Evolutionary conservation across 2,797 vertebrate species (phyloP).

Genomic region (Smutsia gigantea): DNA sequence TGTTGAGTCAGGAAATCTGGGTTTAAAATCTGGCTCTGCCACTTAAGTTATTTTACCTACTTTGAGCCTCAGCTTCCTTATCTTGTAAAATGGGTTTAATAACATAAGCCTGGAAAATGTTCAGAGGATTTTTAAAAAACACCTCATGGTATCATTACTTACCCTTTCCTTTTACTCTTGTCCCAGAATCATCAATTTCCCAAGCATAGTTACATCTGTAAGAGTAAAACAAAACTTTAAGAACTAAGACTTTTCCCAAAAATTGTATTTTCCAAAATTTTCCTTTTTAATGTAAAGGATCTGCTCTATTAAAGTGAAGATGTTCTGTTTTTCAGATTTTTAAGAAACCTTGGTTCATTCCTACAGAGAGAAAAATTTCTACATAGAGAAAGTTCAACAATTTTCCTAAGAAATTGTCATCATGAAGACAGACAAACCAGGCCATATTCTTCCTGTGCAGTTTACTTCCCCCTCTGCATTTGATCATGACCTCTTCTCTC

Average conservation of each 20-base stretch:
- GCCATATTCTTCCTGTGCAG: background rate
- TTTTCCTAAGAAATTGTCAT: conserved; percentile 53
- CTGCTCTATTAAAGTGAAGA: conserved; percentile 51
- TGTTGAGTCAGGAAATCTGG: conserved; percentile 34
- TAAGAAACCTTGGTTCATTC: background rate
- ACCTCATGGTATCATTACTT: background rate
- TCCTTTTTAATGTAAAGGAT: conserved; percentile 46
- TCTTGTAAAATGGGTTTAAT: conserved; percentile 45
- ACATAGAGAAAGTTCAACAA: background rate
- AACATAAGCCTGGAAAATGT: conserved; percentile 35
- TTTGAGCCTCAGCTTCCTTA: conserved; percentile 25
- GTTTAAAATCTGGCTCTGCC: conserved; percentile 48
- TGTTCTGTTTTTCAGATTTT: conserved; percentile 63
- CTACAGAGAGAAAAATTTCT: conserved; percentile 38
- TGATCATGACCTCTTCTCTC: background rate
- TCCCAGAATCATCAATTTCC: background rate
- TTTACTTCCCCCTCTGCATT: background rate
- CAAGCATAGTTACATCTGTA: background rate
- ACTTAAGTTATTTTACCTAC: background rate
- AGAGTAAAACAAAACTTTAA: conserved; percentile 46
- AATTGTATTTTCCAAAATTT: background rate
- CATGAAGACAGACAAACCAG: background rate
- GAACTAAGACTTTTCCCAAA: background rate
- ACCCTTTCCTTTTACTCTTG: conserved; percentile 24
- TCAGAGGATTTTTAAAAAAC: background rate